phyloP scores from a whole-genome alignment of 1,140 invertebrate species.

The Drosophila willistoni region DNA sequence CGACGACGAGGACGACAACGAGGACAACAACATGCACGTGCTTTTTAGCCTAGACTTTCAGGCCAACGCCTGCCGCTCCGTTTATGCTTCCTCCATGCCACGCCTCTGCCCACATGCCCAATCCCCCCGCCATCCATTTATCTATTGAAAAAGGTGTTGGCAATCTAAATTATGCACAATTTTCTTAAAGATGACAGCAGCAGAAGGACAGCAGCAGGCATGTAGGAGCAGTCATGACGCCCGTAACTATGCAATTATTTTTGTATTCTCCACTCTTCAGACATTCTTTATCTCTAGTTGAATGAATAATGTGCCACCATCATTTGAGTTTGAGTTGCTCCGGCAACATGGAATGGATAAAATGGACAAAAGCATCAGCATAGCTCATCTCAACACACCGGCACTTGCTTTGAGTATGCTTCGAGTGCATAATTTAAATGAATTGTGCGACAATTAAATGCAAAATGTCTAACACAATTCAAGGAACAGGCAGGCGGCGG shows the following conservation, averaged over 20 bases:
- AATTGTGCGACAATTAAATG: slow-evolving; percentile 64
- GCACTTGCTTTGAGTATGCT: slow-evolving; percentile 30
- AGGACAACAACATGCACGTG: slow-evolving; percentile 54
- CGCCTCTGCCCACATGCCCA: not conserved
- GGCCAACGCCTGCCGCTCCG: not conserved
- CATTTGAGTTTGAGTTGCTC: slow-evolving; percentile 21
- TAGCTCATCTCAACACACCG: not conserved
- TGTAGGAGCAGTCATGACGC: slow-evolving; percentile 2
- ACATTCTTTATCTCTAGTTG: slow-evolving; percentile 10
- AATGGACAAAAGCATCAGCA: slow-evolving; percentile 17
- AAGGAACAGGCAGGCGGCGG: not conserved
- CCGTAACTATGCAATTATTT: slow-evolving; percentile 77
- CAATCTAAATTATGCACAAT: slow-evolving; percentile 51
- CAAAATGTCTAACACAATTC: slow-evolving; percentile 50
- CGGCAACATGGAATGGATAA: slow-evolving; percentile 29
- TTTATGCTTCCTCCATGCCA: not conserved
- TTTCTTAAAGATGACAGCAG: slow-evolving; percentile 20
- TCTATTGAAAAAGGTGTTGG: slow-evolving; percentile 36
- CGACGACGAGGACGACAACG: not conserved
- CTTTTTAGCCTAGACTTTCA: slow-evolving; percentile 30
- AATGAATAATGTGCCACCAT: slow-evolving; percentile 31
- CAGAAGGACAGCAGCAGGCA: not conserved
- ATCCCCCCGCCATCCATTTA: no score
- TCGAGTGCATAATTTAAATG: slow-evolving; percentile 65
- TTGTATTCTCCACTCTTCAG: slow-evolving; percentile 26